Conservation (phyloP, 2,888 invertebrate species). For the Callosobruchus maculatus region DNA sequence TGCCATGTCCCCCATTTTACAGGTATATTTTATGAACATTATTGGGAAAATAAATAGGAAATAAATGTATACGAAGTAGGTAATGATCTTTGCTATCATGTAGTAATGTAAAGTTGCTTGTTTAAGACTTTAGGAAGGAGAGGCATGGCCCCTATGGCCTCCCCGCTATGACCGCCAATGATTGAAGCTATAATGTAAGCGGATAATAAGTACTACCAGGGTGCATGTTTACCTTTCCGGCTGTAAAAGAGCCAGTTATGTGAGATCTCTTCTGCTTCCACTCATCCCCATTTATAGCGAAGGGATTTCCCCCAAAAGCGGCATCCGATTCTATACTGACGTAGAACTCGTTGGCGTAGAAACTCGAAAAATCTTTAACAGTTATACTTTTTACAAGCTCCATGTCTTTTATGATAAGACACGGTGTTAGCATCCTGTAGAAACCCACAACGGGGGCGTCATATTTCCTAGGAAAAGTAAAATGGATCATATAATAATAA, state of each 20-base stretch:
- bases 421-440: slow-evolving; percentile 37
- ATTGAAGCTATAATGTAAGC: no score
- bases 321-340: slow-evolving; percentile 48
- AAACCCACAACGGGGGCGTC: slow-evolving; percentile 42
- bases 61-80: no score
- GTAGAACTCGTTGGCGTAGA: slow-evolving; percentile 43
- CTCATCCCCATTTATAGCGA: slow-evolving; percentile 48
- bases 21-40: no score
- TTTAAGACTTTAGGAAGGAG: no score
- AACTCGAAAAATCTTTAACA: slow-evolving; percentile 41
- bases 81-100: no score
- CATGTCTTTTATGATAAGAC: slow-evolving; percentile 39
- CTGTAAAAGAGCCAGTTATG: slow-evolving; percentile 52
- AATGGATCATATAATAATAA: not conserved
- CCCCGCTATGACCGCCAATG: no score
- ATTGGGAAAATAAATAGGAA: no score
- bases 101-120: no score
- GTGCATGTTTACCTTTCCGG: slow-evolving; percentile 37
- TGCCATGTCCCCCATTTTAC: no score
- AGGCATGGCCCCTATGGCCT: no score
- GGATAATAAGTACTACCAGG: no score
- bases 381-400: slow-evolving; percentile 41
- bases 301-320: slow-evolving; percentile 50
- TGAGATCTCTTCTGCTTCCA: slow-evolving; percentile 53
- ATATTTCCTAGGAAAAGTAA: slow-evolving; percentile 34